A percentile compares a stretch with the other conserved stretches of the same genome.
These are phyloP conservation scores for Cirrhinus molitorella DNA, from an alignment of 2,797 vertebrate species.

Conservation along the genomic window DNA sequence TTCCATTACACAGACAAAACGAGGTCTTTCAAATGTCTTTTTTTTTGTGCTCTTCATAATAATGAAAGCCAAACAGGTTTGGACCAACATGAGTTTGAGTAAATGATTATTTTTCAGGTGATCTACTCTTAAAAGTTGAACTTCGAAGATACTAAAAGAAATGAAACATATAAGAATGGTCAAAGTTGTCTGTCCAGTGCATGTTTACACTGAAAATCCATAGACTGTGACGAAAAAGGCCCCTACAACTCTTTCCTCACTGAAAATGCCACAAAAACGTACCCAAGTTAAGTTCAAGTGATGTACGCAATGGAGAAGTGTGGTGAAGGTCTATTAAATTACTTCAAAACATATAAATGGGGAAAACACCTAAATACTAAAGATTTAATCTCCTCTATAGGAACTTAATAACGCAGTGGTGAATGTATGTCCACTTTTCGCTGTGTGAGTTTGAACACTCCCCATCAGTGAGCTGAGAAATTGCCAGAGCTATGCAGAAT, in stretches of 20 bases:
- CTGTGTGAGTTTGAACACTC: constrained; percentile 55
- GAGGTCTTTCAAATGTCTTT: background rate
- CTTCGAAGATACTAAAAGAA: background rate
- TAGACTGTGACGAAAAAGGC: too few relatives aligned
- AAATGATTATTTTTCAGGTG: background rate
- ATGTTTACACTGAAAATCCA: background rate
- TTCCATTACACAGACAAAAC: background rate
- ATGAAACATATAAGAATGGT: background rate
- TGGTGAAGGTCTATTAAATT: background rate
- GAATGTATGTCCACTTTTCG: constrained; percentile 29
- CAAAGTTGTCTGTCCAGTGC: background rate
- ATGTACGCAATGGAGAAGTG: background rate
- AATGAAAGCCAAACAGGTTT: background rate
- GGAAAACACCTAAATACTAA: constrained; percentile 27
- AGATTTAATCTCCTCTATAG: constrained; percentile 28
- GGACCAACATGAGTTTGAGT: background rate
- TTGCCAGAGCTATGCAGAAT: constrained; percentile 61
- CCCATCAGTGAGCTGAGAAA: constrained; percentile 59
- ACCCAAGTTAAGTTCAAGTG: background rate
- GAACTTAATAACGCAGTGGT: constrained; percentile 41
- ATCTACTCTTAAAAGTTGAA: background rate
- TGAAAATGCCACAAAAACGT: background rate
- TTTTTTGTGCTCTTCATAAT: background rate
- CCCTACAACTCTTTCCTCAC: background rate
- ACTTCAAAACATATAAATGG: background rate